Percentiles rank a stretch among this genome's conserved stretches.
Evolutionary conservation across 2,888 invertebrate species (phyloP).

Genomic region (Nebria brevicollis): DNA sequence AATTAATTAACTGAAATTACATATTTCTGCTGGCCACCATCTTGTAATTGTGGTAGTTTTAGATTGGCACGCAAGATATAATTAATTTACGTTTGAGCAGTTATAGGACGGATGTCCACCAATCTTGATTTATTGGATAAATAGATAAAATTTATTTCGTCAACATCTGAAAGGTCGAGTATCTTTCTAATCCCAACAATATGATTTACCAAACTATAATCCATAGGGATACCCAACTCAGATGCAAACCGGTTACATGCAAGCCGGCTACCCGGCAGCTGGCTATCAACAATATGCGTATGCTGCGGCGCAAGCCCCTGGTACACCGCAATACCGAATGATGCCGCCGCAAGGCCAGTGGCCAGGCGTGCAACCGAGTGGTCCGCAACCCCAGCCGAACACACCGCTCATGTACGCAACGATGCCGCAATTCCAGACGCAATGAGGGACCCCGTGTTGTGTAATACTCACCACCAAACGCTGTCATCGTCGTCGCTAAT

Average conservation of each 20-base stretch:
- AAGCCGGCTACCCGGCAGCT: constrained; percentile 63
- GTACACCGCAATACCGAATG: constrained; percentile 64
- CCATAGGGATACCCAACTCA: constrained; percentile 70
- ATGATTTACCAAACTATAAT: constrained; percentile 59
- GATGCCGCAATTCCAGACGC: constrained; percentile 87
- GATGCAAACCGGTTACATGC: constrained; percentile 79
- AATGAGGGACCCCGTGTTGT: constrained; percentile 68
- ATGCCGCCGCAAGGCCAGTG: constrained; percentile 63
- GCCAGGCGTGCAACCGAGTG: constrained; percentile 57
- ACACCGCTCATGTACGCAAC: constrained; percentile 74
- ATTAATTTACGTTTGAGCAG: too few relatives aligned
- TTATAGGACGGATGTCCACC: too few relatives aligned
- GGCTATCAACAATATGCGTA: constrained; percentile 65
- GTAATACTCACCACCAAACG: neutral
- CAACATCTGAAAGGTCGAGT: too few relatives aligned
- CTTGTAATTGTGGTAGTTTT: too few relatives aligned
- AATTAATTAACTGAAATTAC: too few relatives aligned
- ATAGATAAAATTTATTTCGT: too few relatives aligned
- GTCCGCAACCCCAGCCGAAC: constrained; percentile 64
- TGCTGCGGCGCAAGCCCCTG: constrained; percentile 67
- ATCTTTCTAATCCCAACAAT: neutral
- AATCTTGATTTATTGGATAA: too few relatives aligned
- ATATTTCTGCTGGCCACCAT: too few relatives aligned
- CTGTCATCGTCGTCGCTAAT: neutral
- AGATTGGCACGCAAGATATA: too few relatives aligned